A percentile compares a stretch with the other conserved stretches of the same genome.
These are phyloP conservation scores for Morone chrysops DNA, from an alignment of 2,113 vertebrate species.

Conservation along the genomic window DNA sequence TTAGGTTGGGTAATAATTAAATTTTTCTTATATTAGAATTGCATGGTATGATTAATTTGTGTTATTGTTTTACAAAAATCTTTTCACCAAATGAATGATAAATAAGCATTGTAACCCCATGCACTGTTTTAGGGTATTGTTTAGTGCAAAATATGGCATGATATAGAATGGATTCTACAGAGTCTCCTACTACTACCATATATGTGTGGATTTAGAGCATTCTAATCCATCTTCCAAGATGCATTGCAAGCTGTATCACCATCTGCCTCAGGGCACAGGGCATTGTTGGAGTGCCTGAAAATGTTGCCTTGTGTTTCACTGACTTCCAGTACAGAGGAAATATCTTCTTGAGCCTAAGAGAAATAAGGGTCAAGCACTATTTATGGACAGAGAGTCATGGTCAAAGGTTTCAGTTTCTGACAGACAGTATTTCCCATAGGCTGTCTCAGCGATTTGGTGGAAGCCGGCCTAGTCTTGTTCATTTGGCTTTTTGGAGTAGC, in stretches of 20 bases:
- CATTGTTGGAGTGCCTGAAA: slow-evolving; percentile 45
- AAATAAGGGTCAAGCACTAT: slow-evolving; percentile 69
- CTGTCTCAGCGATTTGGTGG: slow-evolving; percentile 71
- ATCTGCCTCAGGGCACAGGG: slow-evolving; percentile 45
- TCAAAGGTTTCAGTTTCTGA: slow-evolving; percentile 73
- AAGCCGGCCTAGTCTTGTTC: slow-evolving; percentile 55
- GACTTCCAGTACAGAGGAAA: slow-evolving; percentile 43
- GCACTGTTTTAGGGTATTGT: no score
- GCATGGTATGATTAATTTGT: no score
- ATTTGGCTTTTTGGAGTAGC: slow-evolving; percentile 52
- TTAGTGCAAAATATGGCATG: not conserved
- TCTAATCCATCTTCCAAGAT: slow-evolving; percentile 38
- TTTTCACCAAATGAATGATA: not conserved
- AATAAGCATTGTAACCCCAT: not conserved
- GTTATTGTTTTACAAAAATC: not conserved
- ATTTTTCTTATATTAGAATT: no score
- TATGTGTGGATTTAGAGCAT: slow-evolving; percentile 18
- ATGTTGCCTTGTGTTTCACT: slow-evolving; percentile 47
- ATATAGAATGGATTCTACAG: slow-evolving; percentile 5
- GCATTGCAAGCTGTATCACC: slow-evolving; percentile 41
- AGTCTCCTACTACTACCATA: not conserved
- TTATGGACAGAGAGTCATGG: slow-evolving; percentile 59
- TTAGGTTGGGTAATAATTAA: no score
- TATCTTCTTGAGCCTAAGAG: slow-evolving; percentile 53
- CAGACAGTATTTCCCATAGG: slow-evolving; percentile 64